Evolutionary conservation across 2,113 vertebrate species (phyloP), one percentile per base, ranked within the genome.

Genomic region (Leptodactylus fuscus): DNA sequence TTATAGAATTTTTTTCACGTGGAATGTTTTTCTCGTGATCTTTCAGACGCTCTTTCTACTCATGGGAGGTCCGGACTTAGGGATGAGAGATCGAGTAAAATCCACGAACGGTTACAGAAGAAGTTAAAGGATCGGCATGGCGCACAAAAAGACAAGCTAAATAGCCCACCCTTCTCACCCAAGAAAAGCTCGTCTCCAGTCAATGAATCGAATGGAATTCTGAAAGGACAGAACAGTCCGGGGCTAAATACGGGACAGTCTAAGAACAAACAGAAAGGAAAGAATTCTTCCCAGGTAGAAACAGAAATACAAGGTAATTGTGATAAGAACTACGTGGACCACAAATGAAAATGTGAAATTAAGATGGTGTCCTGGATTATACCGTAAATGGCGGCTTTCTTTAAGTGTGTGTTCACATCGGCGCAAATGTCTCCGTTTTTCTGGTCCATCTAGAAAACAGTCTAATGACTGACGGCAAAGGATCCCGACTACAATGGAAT

Each of bases 61-160:
- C 97, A 99, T 53, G 97, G 96, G 89, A 96, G 97, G 86, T 94
- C 94, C 20, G 92, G 92, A 86, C 97, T 97, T 65, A 94, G 97
- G 94, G 97, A 99, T 8, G 98, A 99, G 92, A 94, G 97, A 91
- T 95, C 96, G 81, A 97, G 91, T 93, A 99, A 99, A 95, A 96
- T 97, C 0, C 97, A 97, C 0, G 97, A 98, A 90, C 96, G 98
- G 44, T 93, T 99, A 87, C 98, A 99, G 91, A 99, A 98, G 89
- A 99, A 98, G 88, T 91, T 98, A 80, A 99, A 98, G 89, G 98
- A 98, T 75, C 93, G 97, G 29, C 97, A 99, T 79, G 94, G 94
- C 82, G 95, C 93, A 84, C 96, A 95, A 85, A 97, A 96, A 89
- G 98, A 99, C 89, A 97, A 94, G 88, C 90, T 93, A 87, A 94